Evolutionary conservation across 2,797 vertebrate species (phyloP).

Genomic region (Schizopygopsis pylzovi): DNA sequence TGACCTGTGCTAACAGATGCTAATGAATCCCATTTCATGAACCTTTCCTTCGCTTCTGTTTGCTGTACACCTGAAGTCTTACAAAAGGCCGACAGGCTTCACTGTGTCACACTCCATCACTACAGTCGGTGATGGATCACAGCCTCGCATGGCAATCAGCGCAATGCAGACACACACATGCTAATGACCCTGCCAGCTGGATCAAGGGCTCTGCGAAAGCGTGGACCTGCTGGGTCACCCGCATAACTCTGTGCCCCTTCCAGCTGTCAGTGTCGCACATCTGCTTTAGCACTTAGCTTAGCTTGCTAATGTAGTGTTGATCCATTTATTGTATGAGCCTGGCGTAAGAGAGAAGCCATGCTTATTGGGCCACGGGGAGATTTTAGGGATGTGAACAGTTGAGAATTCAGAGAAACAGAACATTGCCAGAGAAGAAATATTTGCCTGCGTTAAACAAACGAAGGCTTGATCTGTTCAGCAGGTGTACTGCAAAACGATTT

Average conservation of each 20-base stretch:
- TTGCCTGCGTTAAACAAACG: slow-evolving; percentile 63
- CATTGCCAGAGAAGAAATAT: slow-evolving; percentile 69
- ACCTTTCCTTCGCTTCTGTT: slow-evolving; percentile 23
- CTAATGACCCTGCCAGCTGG: slow-evolving; percentile 77
- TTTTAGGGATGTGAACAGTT: slow-evolving; percentile 74
- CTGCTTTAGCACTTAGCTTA: slow-evolving; percentile 52
- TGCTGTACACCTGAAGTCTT: background rate
- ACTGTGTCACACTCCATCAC: slow-evolving; percentile 61
- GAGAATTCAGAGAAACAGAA: slow-evolving; percentile 71
- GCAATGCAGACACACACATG: slow-evolving; percentile 58
- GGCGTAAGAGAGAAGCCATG: slow-evolving; percentile 62
- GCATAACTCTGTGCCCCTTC: slow-evolving; percentile 62
- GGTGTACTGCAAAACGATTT: slow-evolving; percentile 67
- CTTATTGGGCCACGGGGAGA: slow-evolving; percentile 65
- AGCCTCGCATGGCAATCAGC: slow-evolving; percentile 64
- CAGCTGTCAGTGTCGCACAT: slow-evolving; percentile 49
- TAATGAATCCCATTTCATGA: slow-evolving; percentile 41
- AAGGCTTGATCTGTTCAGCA: slow-evolving; percentile 74
- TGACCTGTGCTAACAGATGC: slow-evolving; percentile 23
- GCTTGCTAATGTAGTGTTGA: slow-evolving; percentile 66
- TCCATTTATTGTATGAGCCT: slow-evolving; percentile 68
- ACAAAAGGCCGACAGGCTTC: slow-evolving; percentile 33
- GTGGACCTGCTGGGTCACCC: slow-evolving; percentile 56
- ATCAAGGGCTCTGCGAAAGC: slow-evolving; percentile 60
- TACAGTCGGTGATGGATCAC: slow-evolving; percentile 68